Evolutionary conservation across 1,140 invertebrate species (phyloP), one percentile per base, ranked within the genome.

Genomic region (Nomia melanderi): DNA sequence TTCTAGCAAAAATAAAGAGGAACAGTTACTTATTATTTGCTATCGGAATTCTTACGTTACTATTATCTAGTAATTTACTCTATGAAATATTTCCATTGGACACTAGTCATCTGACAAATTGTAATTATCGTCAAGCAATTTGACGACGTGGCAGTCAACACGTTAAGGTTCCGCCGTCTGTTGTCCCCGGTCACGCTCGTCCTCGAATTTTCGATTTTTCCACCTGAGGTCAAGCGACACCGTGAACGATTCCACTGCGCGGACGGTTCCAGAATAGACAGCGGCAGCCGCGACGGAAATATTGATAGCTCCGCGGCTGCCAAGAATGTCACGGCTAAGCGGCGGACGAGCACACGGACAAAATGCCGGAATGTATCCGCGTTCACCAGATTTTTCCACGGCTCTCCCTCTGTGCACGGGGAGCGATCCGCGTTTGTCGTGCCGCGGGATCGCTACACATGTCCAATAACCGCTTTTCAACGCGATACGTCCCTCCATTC

Each of bases 241-340:
- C 14, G 20, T 1, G n/a, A 11, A 14, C n/a, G n/a, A n/a, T n/a
- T 44, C 12, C 59, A 33, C 6, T 23, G 36, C 14, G 23, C 8
- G 14, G 14, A 7, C 11, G 39, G 0, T n/a, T 70, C 56, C 14
- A 54, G 56, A 77, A 77, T 70, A 71, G 56, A 54, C 59, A 8
- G 56, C 3, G 29, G 23, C 2, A 65, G 44, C 20, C 20, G 73
- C 6, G 64, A 53, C 74, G 41, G 31, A 77, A 77, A 77, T 77
- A 77, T 62, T 70, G 74, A 70, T 62, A 36, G 54, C 20, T 8
- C 12, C n/a, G 1, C 41, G 41, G 56, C 14, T 77, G 74, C 74
- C 74, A 77, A 77, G 57, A 77, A 62, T 77, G 74, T 70, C 66
- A 77, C 57, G 54, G 74, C 41, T 77, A 75, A 67, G 25, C 39